Evolutionary conservation across 2,888 invertebrate species (phyloP).

Genomic region (Diaphora mendica): DNA sequence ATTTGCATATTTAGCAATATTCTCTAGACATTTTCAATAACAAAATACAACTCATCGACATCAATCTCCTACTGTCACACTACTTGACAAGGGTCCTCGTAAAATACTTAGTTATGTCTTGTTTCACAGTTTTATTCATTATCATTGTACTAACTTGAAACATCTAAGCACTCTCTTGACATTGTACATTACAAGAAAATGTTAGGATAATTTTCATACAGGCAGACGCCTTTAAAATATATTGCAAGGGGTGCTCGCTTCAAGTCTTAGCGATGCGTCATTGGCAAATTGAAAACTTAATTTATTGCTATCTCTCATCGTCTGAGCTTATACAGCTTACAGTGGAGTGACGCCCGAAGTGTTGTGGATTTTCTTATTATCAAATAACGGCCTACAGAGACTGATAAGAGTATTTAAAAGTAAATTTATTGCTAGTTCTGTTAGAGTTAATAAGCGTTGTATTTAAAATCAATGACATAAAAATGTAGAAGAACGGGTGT

Average conservation of each 20-base stretch:
- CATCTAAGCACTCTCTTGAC: constrained; percentile 7
- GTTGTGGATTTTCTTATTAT: constrained; percentile 66
- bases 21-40: constrained; percentile 5
- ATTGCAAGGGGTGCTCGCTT: constrained; percentile 51
- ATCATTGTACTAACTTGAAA: background rate
- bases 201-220: constrained; percentile 36
- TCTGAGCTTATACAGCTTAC: constrained; percentile 72
- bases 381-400: constrained; percentile 39
- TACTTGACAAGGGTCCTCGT: constrained; percentile 6
- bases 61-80: constrained; percentile 16
- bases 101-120: constrained; percentile 2
- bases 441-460: background rate
- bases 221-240: constrained; percentile 48
- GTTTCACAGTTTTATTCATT: constrained; percentile 9
- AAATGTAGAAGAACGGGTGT: too few relatives aligned
- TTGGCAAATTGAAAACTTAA: constrained; percentile 79
- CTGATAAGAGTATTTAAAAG: constrained; percentile 12
- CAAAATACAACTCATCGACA: constrained; percentile 12
- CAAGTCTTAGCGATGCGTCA: constrained; percentile 72
- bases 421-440: constrained; percentile 2
- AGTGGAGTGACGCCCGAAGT: constrained; percentile 63
- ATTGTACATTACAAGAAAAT: constrained; percentile 25
- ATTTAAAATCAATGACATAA: background rate
- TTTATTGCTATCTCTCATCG: constrained; percentile 72
- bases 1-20: background rate